Evolutionary conservation across 2,113 vertebrate species (phyloP).

Genomic region (Catharus fuscescens): DNA sequence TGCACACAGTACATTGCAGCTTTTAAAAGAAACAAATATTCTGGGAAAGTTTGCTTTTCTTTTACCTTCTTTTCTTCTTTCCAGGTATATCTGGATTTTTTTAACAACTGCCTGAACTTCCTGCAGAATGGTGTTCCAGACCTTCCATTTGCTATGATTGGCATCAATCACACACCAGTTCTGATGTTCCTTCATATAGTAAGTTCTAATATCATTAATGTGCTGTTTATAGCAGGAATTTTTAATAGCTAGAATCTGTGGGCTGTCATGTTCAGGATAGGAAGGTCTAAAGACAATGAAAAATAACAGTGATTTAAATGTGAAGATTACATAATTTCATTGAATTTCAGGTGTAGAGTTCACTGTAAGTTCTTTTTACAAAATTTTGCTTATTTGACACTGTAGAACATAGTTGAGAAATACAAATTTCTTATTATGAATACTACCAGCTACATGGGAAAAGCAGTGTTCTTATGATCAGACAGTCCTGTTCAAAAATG

Average conservation of each 20-base stretch:
- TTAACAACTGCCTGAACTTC: constrained; percentile 78
- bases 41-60: not conserved
- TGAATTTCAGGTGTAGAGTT: not conserved
- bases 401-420: not conserved
- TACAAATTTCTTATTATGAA: not conserved
- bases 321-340: not conserved
- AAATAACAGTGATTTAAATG: not conserved
- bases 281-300: constrained; percentile 54
- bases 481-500: not conserved
- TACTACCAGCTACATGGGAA: not conserved
- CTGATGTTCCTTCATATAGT: constrained; percentile 82
- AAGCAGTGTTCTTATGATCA: not conserved
- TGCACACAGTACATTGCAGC: not conserved
- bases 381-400: not conserved
- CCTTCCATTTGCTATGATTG: constrained; percentile 88
- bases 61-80: constrained; percentile 84
- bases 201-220: constrained; percentile 72
- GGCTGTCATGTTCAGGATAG: constrained; percentile 81
- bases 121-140: constrained; percentile 80
- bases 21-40: not conserved
- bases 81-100: constrained; percentile 83
- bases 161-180: constrained; percentile 87
- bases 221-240: constrained; percentile 81
- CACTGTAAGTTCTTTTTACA: not conserved
- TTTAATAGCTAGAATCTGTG: constrained; percentile 81